phyloP scores from a whole-genome alignment of 1,140 invertebrate species.

The Trinorchestia longiramus region DNA sequence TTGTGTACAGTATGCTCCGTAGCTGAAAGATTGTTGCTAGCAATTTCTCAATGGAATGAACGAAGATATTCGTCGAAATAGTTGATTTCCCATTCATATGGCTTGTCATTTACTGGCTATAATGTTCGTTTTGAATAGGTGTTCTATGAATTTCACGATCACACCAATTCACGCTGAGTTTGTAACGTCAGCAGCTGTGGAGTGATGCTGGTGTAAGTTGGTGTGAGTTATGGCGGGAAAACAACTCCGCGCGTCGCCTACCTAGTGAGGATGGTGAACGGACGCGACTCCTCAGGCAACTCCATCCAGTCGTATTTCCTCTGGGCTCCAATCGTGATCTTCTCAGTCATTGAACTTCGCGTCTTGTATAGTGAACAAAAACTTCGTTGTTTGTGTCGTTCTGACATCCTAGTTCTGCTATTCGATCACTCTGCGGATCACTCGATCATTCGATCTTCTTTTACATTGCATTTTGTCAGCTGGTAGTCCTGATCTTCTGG shows the following conservation, averaged over 20 bases:
- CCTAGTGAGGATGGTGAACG: background rate
- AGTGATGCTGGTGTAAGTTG: background rate
- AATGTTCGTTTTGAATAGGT: too few relatives aligned
- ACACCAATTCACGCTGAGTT: background rate
- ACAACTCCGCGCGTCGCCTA: background rate
- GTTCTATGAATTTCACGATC: background rate
- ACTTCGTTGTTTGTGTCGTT: background rate
- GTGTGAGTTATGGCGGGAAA: slow-evolving; percentile 48
- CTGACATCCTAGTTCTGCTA: background rate
- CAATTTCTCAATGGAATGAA: background rate
- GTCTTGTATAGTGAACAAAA: background rate
- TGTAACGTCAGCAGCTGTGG: background rate
- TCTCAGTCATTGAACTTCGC: slow-evolving; percentile 26
- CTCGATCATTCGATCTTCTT: too few relatives aligned
- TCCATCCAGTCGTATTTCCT: slow-evolving; percentile 44
- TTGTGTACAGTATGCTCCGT: background rate
- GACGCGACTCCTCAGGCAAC: slow-evolving; percentile 9
- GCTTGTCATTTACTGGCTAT: too few relatives aligned
- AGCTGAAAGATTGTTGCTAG: background rate
- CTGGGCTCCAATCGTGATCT: slow-evolving; percentile 17
- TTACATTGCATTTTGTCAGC: background rate
- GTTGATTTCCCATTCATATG: too few relatives aligned
- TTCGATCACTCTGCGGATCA: background rate
- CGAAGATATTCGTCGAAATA: background rate
- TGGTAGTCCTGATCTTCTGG: too few relatives aligned